These are phyloP conservation scores for Plebejus anna DNA, from an alignment of 2,888 invertebrate species.

Conservation along the genomic window DNA sequence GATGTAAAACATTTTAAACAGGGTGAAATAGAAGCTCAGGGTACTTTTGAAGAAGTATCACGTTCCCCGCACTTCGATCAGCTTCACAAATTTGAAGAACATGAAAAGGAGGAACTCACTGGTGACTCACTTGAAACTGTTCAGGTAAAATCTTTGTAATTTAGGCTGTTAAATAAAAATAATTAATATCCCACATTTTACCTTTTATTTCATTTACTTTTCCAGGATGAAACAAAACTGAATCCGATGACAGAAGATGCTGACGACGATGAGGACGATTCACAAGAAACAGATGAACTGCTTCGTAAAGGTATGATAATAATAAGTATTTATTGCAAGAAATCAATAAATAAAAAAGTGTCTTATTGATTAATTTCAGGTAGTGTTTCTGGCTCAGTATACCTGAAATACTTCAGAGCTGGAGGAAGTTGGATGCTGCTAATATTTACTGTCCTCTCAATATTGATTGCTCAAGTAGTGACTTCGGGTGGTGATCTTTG, in stretches of 20 bases:
- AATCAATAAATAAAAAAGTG: not conserved
- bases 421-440: slow-evolving; percentile 81
- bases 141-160: slow-evolving; percentile 13
- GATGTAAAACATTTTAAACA: slow-evolving; percentile 43
- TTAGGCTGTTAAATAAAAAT: not conserved
- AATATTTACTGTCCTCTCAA: slow-evolving; percentile 65
- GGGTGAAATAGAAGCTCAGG: slow-evolving; percentile 81
- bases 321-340: not conserved
- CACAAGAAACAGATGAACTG: slow-evolving; percentile 9
- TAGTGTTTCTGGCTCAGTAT: slow-evolving; percentile 79
- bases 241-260: not conserved
- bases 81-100: slow-evolving; percentile 56
- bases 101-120: slow-evolving; percentile 44
- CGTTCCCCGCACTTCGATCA: slow-evolving; percentile 67
- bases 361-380: slow-evolving; percentile 44
- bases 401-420: slow-evolving; percentile 83
- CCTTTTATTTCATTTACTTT: not conserved
- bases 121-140: not conserved
- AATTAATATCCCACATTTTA: not conserved
- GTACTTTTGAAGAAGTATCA: slow-evolving; percentile 76
- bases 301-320: not conserved
- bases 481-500: slow-evolving; percentile 87
- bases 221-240: slow-evolving; percentile 2
- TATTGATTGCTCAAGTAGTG: slow-evolving; percentile 83
- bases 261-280: not conserved